Base-by-base conservation (phyloP, 2,888 invertebrate species). In the Allacma fusca region DNA sequence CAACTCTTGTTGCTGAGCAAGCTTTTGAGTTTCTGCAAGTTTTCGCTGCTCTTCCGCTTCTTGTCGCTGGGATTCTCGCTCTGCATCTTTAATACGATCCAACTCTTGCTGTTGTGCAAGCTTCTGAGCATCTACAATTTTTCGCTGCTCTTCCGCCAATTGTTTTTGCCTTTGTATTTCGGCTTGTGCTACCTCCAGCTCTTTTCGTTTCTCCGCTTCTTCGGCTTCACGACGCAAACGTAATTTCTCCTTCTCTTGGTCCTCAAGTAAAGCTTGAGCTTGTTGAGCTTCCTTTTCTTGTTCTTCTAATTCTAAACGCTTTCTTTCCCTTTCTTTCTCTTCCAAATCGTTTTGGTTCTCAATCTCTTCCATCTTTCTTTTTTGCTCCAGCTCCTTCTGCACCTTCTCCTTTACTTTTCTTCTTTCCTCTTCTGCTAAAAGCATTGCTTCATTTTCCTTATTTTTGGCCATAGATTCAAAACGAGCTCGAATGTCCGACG, bases 401-500 rank as follows among this genome's bases (percentile, higher is more conserved):
- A 87, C 86, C 73, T 85, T 85, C 34, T 87, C 87, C 78, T 87
- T 84, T 59, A 89, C 84, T 69, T 86, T 86, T 64, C 85, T 84
- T 79, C 87, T 86, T 79, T 89, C 89, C 81, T 88, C 88, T 79
- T 88, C 88, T 65, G 87, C 86, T 87, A 88, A 87, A 83, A 88
- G 88, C 19, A 87, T 87, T 4, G 90, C 90, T 84, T 92, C 92
- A 87, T 91, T 92, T 85, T 93, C 92, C 28, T 90, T 91, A 81
- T 90, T 89, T 85, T 91, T 91, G n/a, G 94, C 94, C 90, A 95
- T 90, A 85, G 93, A 93, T 88, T 96, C 96, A 86, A 96, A 96
- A 86, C 92, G 92, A 23, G 93, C 93, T 29, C 93, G 87, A 44
- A 96, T 88, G 83, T 91, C 92, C 2, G 92, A 91, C 0, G 95